Conservation (phyloP, 2,113 vertebrate species). For the Elephas maximus region DNA sequence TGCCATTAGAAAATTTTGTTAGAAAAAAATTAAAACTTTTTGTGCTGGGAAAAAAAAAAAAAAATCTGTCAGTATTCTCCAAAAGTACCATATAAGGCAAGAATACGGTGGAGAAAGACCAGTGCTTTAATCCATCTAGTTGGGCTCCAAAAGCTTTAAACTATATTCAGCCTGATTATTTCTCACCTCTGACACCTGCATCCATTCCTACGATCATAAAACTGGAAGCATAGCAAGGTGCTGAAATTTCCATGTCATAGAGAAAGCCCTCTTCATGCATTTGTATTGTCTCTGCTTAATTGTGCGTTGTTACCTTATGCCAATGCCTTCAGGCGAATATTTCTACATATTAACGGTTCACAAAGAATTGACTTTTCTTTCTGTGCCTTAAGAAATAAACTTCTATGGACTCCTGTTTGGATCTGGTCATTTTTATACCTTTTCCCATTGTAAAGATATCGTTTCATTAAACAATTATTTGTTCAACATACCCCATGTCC, state of each 20-base stretch:
- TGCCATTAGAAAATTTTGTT: slow-evolving; percentile 67
- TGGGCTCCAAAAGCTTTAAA: not conserved
- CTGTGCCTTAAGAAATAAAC: not conserved
- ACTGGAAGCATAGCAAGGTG: not conserved
- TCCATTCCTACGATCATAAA: not conserved
- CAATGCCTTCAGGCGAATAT: not conserved
- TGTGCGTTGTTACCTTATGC: not conserved
- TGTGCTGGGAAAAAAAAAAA: slow-evolving; percentile 39
- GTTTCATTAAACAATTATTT: not conserved
- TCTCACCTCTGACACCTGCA: not conserved
- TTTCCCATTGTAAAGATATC: not conserved
- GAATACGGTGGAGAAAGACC: not conserved
- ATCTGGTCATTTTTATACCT: not conserved
- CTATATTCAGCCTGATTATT: not conserved
- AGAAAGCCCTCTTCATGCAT: not conserved
- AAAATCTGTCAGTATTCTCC: slow-evolving; percentile 66
- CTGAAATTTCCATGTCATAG: not conserved
- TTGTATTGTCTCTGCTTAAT: not conserved
- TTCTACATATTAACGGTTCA: not conserved
- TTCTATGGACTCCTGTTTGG: not conserved
- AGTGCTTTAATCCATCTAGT: not conserved
- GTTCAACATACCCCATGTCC: not conserved
- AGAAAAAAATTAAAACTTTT: slow-evolving; percentile 74
- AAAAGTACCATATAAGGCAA: slow-evolving; percentile 30
- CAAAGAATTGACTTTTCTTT: not conserved